Evolutionary conservation across 2,888 invertebrate species (phyloP), one percentile per base, ranked within the genome.

Genomic region (Nomada fabriciana): DNA sequence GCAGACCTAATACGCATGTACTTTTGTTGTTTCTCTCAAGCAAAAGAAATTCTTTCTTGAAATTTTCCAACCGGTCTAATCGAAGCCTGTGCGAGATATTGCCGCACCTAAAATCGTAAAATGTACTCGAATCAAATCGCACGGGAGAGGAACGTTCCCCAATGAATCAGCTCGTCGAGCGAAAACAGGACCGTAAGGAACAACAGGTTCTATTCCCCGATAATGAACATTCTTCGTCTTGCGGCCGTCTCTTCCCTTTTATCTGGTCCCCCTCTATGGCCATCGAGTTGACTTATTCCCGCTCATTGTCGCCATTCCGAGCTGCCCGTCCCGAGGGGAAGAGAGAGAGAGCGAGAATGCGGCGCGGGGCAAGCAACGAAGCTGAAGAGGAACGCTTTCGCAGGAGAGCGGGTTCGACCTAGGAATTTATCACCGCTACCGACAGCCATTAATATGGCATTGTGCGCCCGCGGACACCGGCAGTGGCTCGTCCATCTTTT

Each of bases 381-480:
- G 68, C 60, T n/a, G 11, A 64, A 76, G 76, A 79, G 76, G 71
- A 80, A 68, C 75, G 77, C 84, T 80, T 84, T 82, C 43, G 86
- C 86, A 25, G 61, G 80, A 82, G 80, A 84, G 70, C 86, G 72
- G 81, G 82, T 87, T 84, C 86, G 80, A 86, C 84, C 87, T 88
- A 88, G 88, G 88, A 90, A 90, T 89, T 89, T 90, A 89, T 89
- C 89, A 89, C 87, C 89, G 89, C 89, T 90, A 91, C 91, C 91
- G 91, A 91, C 91, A 90, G 91, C 91, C 91, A 91, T 91, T 91
- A 91, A 91, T 91, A 90, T 90, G 89, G 88, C 88, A 91, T 91
- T 91, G 91, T 91, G 84, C 87, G 88, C 84, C 87, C 87, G 88
- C 89, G 89, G 87, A 89, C 90, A 89, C 86, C 84, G 83, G 81